A percentile compares a stretch with the other conserved stretches of the same genome.
Evolutionary conservation across 2,113 vertebrate species (phyloP).

Genomic region (Sorex araneus): DNA sequence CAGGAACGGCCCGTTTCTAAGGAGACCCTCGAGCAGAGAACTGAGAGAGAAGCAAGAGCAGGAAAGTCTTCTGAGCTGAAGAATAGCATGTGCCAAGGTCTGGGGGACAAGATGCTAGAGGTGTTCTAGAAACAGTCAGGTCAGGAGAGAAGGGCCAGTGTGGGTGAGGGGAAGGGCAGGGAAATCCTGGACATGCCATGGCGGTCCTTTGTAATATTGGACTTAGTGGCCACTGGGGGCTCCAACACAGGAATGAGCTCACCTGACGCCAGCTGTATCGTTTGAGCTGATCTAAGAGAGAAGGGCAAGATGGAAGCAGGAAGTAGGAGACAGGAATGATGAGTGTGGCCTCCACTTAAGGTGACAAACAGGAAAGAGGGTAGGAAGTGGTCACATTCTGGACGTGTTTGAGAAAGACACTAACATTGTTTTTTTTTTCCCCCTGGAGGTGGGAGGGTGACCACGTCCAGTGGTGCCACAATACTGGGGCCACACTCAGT

Average conservation of each 20-base stretch:
- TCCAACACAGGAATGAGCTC: fast-evolving
- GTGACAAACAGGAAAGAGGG: fast-evolving
- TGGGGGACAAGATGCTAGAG: background rate
- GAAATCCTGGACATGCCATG: background rate
- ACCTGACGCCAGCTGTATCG: background rate
- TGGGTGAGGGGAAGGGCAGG: fast-evolving
- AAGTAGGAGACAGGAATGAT: no score
- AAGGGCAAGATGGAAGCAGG: background rate
- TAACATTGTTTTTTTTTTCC: no score
- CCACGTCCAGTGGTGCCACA: no score
- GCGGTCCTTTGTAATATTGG: background rate
- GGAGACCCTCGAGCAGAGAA: background rate
- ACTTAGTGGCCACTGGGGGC: background rate
- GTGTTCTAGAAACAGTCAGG: background rate
- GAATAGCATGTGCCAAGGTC: background rate
- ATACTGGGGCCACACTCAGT: no score
- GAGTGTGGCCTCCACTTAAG: fast-evolving
- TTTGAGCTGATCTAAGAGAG: background rate
- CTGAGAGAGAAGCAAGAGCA: background rate
- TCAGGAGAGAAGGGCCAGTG: fast-evolving
- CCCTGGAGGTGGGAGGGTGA: background rate
- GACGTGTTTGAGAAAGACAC: background rate
- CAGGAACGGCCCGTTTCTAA: background rate
- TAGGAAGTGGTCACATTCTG: background rate
- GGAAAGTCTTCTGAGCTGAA: background rate